Conservation (phyloP, 2,888 invertebrate genomes). For the Leptopilina myrica region DNA sequence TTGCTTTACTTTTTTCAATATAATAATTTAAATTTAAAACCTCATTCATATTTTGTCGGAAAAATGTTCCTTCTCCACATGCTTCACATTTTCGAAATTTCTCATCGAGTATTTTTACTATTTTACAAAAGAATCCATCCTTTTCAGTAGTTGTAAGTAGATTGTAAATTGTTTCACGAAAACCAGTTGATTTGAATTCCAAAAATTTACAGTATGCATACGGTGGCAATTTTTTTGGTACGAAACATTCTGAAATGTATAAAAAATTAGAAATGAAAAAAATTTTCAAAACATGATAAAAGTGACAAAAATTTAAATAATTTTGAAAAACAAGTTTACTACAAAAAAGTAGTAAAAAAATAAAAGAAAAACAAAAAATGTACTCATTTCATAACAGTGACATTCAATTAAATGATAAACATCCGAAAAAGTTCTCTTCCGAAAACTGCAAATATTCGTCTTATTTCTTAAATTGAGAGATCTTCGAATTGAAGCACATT, state of each 20-base stretch:
- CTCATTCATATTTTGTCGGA: not conserved
- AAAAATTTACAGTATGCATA: not conserved
- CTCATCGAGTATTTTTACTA: not conserved
- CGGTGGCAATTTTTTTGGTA: not conserved
- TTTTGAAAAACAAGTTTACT: not conserved
- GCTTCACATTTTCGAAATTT: slow-evolving; percentile 3
- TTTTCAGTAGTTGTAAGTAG: not conserved
- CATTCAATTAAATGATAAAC: not conserved
- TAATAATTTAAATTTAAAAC: not conserved
- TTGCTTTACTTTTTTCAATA: too few relatives aligned
- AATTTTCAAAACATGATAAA: too few relatives aligned
- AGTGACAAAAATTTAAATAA: too few relatives aligned
- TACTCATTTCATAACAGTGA: not conserved
- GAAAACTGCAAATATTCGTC: not conserved
- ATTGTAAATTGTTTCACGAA: not conserved
- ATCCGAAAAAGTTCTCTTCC: not conserved
- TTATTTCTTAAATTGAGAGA: not conserved
- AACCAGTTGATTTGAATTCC: slow-evolving; percentile 3
- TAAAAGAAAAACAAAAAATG: too few relatives aligned
- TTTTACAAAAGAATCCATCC: not conserved
- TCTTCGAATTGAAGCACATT: slow-evolving; percentile 9
- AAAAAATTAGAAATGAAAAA: not conserved
- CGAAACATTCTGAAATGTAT: not conserved
- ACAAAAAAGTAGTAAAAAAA: not conserved
- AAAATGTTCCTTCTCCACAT: not conserved